Conservation (phyloP, 2,888 invertebrate species). For the Cyclophora punctaria region DNA sequence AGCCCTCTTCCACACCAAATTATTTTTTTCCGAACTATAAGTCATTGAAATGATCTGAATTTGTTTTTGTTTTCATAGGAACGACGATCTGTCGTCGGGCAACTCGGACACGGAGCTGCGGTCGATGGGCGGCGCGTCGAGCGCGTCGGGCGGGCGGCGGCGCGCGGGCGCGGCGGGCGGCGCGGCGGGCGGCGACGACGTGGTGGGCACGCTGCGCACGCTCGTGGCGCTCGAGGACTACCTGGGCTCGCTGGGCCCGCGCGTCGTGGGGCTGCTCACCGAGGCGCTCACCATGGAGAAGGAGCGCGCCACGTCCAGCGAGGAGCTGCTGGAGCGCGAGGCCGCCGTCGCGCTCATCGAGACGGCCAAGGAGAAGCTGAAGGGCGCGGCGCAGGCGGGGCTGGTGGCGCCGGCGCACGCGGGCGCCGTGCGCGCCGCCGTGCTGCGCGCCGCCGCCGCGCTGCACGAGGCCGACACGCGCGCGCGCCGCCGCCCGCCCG, state of each 20-base stretch:
- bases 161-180: constrained; percentile 16
- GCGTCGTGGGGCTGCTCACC: constrained; percentile 83
- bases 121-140: constrained; percentile 34
- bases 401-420: constrained; percentile 77
- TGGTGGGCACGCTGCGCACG: constrained; percentile 81
- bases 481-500: constrained; percentile 7
- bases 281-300: constrained; percentile 87
- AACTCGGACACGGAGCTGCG: constrained; percentile 51
- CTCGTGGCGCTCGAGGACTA: constrained; percentile 88
- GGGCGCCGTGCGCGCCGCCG: constrained; percentile 82
- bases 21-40: too few relatives aligned
- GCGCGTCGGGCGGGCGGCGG: constrained; percentile 17
- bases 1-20: constrained; percentile 13
- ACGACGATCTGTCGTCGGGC: constrained; percentile 54
- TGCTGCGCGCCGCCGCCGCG: constrained; percentile 84
- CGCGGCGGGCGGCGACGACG: constrained; percentile 46
- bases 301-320: constrained; percentile 81
- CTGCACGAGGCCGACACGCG: constrained; percentile 78
- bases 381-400: constrained; percentile 83
- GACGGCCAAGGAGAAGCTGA: constrained; percentile 89
- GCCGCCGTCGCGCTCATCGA: constrained; percentile 85
- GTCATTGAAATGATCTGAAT: too few relatives aligned
- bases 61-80: constrained; percentile 23
- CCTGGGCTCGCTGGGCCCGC: constrained; percentile 88
- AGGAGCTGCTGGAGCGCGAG: constrained; percentile 82